Percentiles rank a stretch among this genome's conserved stretches.
phyloP scores from a whole-genome alignment of 2,888 invertebrate species.

The Zhengitettix transpicula region DNA sequence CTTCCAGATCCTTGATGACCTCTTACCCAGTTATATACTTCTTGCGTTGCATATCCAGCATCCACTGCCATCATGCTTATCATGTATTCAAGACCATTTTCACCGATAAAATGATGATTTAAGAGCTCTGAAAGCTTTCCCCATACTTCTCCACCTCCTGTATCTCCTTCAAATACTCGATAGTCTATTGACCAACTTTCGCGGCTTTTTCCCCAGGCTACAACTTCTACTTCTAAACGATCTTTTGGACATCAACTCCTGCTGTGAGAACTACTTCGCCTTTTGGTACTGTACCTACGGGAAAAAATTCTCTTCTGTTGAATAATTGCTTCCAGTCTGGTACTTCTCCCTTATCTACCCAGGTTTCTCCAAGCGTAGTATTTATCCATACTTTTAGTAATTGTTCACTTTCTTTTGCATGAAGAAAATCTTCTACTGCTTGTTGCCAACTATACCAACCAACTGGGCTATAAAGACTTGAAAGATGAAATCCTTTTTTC shows the following conservation, averaged over 20 bases:
- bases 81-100: background rate
- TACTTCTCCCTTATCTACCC: background rate
- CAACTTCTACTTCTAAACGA: background rate
- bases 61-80: background rate
- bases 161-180: background rate
- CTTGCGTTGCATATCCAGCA: background rate
- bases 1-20: background rate
- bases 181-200: background rate
- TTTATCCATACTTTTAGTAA: background rate
- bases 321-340: background rate
- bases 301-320: background rate
- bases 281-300: background rate
- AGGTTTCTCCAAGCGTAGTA: background rate
- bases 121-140: background rate
- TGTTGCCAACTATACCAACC: background rate
- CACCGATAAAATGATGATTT: background rate
- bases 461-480: background rate
- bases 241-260: background rate
- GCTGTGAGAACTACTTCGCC: too few relatives aligned
- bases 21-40: background rate
- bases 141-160: background rate
- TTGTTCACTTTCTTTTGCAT: slow-evolving; percentile 1
- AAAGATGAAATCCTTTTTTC: background rate
- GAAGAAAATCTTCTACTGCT: background rate
- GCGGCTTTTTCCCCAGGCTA: background rate